Conservation (phyloP, 2,888 invertebrate species). For the Diaphora mendica region DNA sequence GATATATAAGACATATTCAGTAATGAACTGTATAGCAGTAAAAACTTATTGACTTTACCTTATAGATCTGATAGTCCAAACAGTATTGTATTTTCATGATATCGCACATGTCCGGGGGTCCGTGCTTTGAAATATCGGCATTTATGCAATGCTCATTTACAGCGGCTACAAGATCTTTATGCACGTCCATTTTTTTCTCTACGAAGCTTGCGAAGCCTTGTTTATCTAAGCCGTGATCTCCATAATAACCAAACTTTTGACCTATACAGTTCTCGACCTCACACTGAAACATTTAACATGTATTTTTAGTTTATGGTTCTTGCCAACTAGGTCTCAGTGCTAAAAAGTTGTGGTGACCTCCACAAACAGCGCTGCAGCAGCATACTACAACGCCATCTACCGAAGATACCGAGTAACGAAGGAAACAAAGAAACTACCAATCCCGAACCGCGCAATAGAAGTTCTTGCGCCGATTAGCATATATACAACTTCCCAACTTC, state of each 20-base stretch:
- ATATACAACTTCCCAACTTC: too few relatives aligned
- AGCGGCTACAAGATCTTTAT: conserved; percentile 17
- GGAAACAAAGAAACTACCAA: too few relatives aligned
- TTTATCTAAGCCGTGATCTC: conserved; percentile 52
- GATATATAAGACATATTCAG: too few relatives aligned
- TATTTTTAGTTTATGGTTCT: too few relatives aligned
- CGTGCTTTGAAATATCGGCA: conserved; percentile 47
- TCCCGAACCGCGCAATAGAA: too few relatives aligned
- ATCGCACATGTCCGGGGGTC: conserved; percentile 34
- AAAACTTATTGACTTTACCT: background rate
- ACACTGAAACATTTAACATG: conserved; percentile 50
- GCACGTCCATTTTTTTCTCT: conserved; percentile 19
- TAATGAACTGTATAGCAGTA: too few relatives aligned
- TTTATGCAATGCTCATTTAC: conserved; percentile 51
- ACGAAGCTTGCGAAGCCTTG: conserved; percentile 31
- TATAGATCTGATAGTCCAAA: background rate
- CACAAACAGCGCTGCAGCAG: too few relatives aligned
- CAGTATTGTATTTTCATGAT: conserved; percentile 11
- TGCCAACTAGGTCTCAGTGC: too few relatives aligned
- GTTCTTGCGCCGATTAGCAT: too few relatives aligned
- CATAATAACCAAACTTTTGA: conserved; percentile 46
- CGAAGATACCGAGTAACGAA: too few relatives aligned
- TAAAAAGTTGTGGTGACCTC: too few relatives aligned
- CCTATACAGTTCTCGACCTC: conserved; percentile 52
- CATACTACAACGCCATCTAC: too few relatives aligned